phyloP scores from a whole-genome alignment of 2,113 vertebrate genomes.

The Martes martes region DNA sequence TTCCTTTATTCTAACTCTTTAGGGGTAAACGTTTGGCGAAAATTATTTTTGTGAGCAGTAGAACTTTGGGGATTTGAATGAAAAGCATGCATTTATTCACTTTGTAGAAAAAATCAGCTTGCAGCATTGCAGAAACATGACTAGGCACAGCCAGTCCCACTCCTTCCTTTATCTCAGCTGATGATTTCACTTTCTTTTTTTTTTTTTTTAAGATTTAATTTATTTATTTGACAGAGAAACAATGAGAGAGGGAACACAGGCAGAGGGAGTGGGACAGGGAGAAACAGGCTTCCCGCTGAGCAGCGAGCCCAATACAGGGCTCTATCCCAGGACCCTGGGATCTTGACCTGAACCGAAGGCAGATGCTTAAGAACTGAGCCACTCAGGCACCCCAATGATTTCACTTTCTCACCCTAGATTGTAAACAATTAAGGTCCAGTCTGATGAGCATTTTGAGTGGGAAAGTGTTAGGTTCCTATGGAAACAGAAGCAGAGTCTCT shows the following conservation, averaged over 20 bases:
- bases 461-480: not conserved
- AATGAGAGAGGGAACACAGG: too few species aligned
- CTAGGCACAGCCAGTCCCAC: not conserved
- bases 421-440: not conserved
- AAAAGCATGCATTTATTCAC: not conserved
- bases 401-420: not conserved
- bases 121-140: not conserved
- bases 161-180: not conserved
- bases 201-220: too few species aligned
- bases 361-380: too few species aligned
- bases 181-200: not conserved
- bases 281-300: too few species aligned
- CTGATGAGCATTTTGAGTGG: not conserved
- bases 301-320: too few species aligned
- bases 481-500: not conserved
- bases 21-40: not conserved
- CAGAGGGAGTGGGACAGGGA: too few species aligned
- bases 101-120: not conserved
- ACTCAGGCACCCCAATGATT: not conserved
- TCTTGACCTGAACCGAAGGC: too few species aligned
- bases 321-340: too few species aligned
- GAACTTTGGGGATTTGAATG: not conserved
- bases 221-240: too few species aligned
- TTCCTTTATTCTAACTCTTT: not conserved
- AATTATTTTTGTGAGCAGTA: conserved; percentile 6